phyloP scores from a whole-genome alignment of 92 coral and sea anemone genomes.

The Palythoa grandis region DNA sequence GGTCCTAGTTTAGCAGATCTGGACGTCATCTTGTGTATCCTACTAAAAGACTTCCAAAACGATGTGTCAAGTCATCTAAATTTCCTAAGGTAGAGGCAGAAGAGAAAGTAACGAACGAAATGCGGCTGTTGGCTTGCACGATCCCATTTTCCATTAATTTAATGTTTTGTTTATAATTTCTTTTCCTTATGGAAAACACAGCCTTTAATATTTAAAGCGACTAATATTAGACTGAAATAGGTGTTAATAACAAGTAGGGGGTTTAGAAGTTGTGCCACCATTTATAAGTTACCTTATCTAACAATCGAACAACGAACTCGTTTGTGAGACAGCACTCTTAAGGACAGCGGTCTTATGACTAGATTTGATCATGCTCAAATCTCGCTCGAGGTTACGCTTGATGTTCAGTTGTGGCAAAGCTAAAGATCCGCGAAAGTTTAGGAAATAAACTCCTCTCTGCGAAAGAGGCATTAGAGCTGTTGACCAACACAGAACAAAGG shows the following conservation, averaged over 20 bases:
- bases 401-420: neutral
- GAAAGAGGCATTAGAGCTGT: neutral
- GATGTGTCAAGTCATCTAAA: too few relatives aligned
- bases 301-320: neutral
- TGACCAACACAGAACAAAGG: neutral
- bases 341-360: slow-evolving; percentile 14
- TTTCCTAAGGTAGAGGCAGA: too few relatives aligned
- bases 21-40: too few relatives aligned
- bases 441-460: slow-evolving; percentile 11
- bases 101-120: too few relatives aligned
- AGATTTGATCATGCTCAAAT: slow-evolving; percentile 9
- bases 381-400: neutral
- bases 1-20: too few relatives aligned
- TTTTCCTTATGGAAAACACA: neutral
- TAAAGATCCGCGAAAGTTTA: slow-evolving; percentile 3
- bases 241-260: neutral
- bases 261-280: too few relatives aligned
- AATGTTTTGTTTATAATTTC: neutral
- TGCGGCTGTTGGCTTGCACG: too few relatives aligned
- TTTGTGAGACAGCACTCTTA: neutral
- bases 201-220: neutral
- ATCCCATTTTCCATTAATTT: neutral
- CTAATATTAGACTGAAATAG: too few relatives aligned
- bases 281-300: neutral
- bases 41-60: too few relatives aligned